phyloP scores from a whole-genome alignment of 2,113 vertebrate species.

The Hystrix brachyura region DNA sequence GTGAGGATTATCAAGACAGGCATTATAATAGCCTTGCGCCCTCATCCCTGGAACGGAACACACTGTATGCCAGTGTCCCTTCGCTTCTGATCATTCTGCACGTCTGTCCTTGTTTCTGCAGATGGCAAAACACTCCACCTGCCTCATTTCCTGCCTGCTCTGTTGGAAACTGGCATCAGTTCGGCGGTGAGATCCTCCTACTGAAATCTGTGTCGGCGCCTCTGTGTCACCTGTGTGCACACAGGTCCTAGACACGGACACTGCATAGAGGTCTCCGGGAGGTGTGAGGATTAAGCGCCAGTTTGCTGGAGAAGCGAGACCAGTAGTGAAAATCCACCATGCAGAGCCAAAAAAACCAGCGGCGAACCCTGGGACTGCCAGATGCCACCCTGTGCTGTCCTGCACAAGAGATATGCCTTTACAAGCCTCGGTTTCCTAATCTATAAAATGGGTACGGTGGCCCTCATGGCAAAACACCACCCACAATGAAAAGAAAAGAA shows the following conservation, averaged over 20 bases:
- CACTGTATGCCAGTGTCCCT: neutral
- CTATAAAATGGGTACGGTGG: neutral
- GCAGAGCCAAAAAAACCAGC: neutral
- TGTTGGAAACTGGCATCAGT: neutral
- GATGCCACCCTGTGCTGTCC: neutral
- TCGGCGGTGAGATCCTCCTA: neutral
- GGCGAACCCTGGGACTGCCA: rapidly evolving
- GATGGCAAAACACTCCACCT: neutral
- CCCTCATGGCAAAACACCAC: neutral
- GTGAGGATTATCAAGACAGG: neutral
- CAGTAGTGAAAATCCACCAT: rapidly evolving
- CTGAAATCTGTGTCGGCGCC: neutral
- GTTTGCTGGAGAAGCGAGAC: neutral
- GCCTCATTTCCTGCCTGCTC: neutral
- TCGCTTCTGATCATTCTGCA: neutral
- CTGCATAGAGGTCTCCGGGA: rapidly evolving
- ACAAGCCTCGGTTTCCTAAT: neutral
- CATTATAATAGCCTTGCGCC: rapidly evolving
- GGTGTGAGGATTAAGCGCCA: rapidly evolving
- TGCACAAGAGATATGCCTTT: neutral
- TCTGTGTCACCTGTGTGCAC: neutral
- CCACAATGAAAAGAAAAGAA: neutral
- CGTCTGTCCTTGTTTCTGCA: neutral
- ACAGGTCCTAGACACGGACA: neutral
- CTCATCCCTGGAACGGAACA: neutral